Conservation (phyloP, 2,797 vertebrate genomes). For the Molossus alvarezi region DNA sequence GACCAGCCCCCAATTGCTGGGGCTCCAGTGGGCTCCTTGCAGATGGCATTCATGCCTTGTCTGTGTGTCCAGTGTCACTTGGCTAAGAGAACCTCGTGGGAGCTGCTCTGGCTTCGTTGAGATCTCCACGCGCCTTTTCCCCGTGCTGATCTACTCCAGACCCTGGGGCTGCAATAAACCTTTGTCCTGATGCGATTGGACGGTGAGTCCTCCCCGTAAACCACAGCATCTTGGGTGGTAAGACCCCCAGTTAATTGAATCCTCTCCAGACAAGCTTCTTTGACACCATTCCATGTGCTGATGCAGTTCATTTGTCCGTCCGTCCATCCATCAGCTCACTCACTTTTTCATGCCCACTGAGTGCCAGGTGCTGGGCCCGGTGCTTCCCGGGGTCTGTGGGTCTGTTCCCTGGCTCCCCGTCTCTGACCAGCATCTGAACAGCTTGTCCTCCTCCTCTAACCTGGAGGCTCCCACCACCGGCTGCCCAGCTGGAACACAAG, state of each 20-base stretch:
- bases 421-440: too few relatives aligned
- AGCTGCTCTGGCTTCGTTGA: neutral
- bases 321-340: neutral
- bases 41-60: neutral
- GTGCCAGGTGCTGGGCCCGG: too few relatives aligned
- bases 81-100: neutral
- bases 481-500: too few relatives aligned
- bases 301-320: neutral
- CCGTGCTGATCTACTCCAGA: neutral
- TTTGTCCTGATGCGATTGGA: neutral
- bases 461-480: too few relatives aligned
- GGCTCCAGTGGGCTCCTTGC: too few relatives aligned
- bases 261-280: neutral
- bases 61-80: neutral
- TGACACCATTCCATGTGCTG: neutral
- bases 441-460: too few relatives aligned
- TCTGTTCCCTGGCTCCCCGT: too few relatives aligned
- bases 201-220: too few relatives aligned
- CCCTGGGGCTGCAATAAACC: neutral
- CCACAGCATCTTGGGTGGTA: too few relatives aligned
- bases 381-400: too few relatives aligned
- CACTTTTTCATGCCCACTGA: neutral
- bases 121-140: neutral
- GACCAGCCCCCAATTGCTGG: neutral
- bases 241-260: neutral